These are phyloP conservation scores for Zygaena filipendulae DNA, from an alignment of 2,888 invertebrate genomes.

Conservation along the genomic window DNA sequence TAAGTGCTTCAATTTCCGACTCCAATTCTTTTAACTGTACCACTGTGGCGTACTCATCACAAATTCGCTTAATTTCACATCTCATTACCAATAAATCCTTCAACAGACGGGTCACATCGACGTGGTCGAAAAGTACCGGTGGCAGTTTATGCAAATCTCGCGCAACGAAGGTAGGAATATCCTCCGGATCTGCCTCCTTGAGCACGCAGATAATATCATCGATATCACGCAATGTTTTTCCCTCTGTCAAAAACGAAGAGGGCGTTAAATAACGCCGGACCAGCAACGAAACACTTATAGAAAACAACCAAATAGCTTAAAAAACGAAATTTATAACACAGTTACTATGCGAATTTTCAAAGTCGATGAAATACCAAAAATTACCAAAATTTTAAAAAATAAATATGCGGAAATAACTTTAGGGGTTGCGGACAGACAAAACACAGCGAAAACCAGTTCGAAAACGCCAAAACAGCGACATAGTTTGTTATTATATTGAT, in stretches of 20 bases:
- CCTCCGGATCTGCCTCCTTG: conserved; percentile 11
- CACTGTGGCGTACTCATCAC: conserved; percentile 7
- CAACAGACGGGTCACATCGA: conserved; percentile 12
- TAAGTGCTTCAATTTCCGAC: conserved; percentile 6
- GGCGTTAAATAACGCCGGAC: too few relatives aligned
- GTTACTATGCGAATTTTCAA: too few relatives aligned
- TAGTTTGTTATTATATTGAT: too few relatives aligned
- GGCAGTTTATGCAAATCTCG: conserved; percentile 12
- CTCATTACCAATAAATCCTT: conserved; percentile 9
- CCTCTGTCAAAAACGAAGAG: conserved; percentile 1
- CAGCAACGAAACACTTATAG: too few relatives aligned
- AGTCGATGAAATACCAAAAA: too few relatives aligned
- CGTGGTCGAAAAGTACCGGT: conserved; percentile 14
- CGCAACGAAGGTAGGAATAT: conserved; percentile 12
- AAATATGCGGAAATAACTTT: too few relatives aligned
- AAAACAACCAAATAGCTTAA: too few relatives aligned
- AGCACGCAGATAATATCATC: conserved; percentile 14
- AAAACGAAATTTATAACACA: too few relatives aligned
- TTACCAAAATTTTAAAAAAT: too few relatives aligned
- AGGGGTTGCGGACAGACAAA: too few relatives aligned
- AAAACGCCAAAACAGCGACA: too few relatives aligned
- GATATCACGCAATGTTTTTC: conserved; percentile 11
- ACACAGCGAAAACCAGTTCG: too few relatives aligned
- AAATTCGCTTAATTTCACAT: conserved; percentile 7
- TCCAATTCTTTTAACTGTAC: conserved; percentile 5